Base-by-base conservation (phyloP, 2,113 vertebrate species). In the Brachyhypopomus occidentalis region DNA sequence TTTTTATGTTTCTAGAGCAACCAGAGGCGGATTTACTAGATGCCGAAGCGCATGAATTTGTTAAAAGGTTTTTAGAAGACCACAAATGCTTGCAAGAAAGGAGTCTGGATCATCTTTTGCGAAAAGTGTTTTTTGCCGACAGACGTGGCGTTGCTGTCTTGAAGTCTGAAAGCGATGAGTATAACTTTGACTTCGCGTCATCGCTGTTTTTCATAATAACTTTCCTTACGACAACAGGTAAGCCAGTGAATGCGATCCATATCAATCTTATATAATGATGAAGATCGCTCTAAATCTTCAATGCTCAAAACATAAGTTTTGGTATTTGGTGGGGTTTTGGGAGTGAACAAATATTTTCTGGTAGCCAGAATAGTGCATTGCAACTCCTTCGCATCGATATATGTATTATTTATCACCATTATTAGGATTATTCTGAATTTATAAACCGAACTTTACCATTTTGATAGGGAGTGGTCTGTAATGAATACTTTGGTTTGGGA, bases 201-300 rank as follows among this genome's bases (percentile, higher is more conserved):
- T 92, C 94, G 0, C 86, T 95, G 59, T 95, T 95, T 84, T 96
- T 94, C 55, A 88, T 93, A 5, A 89, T 89, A 41, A 90, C 91
- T 69, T 90, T 92, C 52, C 91, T 95, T 84, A 94, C 92, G 45
- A 95, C 94, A 41, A 93, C 93, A 12, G 95, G 95, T 95, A 88
- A 90, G 71, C 45, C 45, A 14, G 12, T 52, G 45, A 52, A 52
- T 14, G 45, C 45, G 12, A 14, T 52, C 12, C 12, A 52, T 14
- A 2, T 52, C 45, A 52, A 11, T 11, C 9, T 52, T 52, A 52
- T 14, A 11, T 52, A 5, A 52, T 14, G 11, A 52, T 14, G 45
- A 14, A 52, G 45, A 52, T 9, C 0, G 7, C 25, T 67, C 63
- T n/a, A 48, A 70, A 72, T 36, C 77, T 36, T 58, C 41, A 63